Evolutionary conservation across 2,113 vertebrate genomes (phyloP).

Genomic region (Myotis yumanensis): DNA sequence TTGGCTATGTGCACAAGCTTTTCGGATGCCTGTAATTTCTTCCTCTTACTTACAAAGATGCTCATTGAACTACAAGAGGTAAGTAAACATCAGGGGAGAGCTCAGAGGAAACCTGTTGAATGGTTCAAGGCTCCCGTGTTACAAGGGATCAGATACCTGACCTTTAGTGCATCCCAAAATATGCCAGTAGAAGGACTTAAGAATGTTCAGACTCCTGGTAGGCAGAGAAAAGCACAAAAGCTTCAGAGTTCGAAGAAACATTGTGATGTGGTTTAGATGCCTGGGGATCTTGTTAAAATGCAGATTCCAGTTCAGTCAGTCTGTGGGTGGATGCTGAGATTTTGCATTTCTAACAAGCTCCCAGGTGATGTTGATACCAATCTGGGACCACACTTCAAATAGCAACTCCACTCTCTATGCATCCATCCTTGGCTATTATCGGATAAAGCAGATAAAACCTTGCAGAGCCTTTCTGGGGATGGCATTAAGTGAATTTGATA

Average conservation of each 20-base stretch:
- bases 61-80: slow-evolving; percentile 61
- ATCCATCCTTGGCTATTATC: not conserved
- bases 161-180: slow-evolving; percentile 30
- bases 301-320: not conserved
- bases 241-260: not conserved
- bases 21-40: slow-evolving; percentile 46
- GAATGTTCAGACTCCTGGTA: not conserved
- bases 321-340: not conserved
- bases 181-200: slow-evolving; percentile 34
- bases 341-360: not conserved
- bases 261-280: not conserved
- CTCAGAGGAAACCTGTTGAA: slow-evolving; percentile 41
- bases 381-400: not conserved
- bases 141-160: slow-evolving; percentile 44
- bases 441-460: not conserved
- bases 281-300: not conserved
- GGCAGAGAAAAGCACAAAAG: slow-evolving; percentile 20
- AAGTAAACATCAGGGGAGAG: slow-evolving; percentile 50
- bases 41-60: slow-evolving; percentile 72
- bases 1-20: slow-evolving; percentile 53
- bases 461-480: not conserved
- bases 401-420: not conserved
- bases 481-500: not conserved
- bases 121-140: slow-evolving; percentile 14
- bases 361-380: not conserved